Evolutionary conservation across 92 coral and sea anemone genomes (phyloP), one percentile per base, ranked within the genome.

Genomic region (Bergia sp.): DNA sequence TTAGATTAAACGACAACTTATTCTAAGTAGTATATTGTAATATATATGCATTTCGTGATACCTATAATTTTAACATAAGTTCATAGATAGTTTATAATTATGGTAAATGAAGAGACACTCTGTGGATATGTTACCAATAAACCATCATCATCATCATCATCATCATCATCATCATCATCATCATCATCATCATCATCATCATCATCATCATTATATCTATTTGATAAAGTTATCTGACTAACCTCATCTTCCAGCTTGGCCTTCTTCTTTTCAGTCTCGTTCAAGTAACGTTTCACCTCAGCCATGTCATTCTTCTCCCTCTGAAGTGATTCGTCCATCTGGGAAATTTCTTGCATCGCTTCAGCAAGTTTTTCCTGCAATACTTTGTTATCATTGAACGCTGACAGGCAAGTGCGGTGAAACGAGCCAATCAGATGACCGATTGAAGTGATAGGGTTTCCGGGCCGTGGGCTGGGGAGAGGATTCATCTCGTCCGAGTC

Each of bases 161-260:
- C 29, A 29, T 29, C 11, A 96, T 83, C 61, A 90, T 69, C 29
- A 29, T 29, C 29, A 29, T 29, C 29, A 29, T 29, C 29, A 29
- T 29, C 29, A 29, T 29, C 29, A 29, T 29, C 29, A 29, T 29
- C 29, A 29, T 29, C 29, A 29, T 29, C 29, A 29, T 29, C 29
- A 29, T 29, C 29, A 29, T 29, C 29, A 29, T 29, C 29, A 29
- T 29, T 76, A 39, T 45, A 7, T 9, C 1, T 78, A 20, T 0
- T 78, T 3, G 29, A 29, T 29, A 29, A 29, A 29, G 29, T 29
- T 29, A 29, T 29, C 29, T 18, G 42, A 71, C 87, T 5, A 12
- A 91, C 95, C 29, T 95, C 98, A 8, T 95, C 95, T 67, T 93
- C 96, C 42, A 92, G 77, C 73, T 92, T 95, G 8, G 93, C 88